Percentiles rank a stretch among this genome's conserved stretches.
Evolutionary conservation across 2,888 invertebrate genomes (phyloP).

Genomic region (Xestia c-nigrum): DNA sequence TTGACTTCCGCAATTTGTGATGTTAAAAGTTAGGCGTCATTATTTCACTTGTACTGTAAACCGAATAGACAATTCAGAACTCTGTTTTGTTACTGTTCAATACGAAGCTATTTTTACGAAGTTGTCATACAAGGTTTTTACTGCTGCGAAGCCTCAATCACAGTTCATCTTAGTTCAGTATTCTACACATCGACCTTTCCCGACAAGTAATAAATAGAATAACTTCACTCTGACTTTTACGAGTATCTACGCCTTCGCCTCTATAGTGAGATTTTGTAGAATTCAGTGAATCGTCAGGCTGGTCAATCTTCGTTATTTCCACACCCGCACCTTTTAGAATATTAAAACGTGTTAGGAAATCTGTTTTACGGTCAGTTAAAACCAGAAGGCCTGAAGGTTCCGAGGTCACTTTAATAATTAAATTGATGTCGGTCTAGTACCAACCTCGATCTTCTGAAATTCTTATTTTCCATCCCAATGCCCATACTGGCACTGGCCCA

Average conservation of each 20-base stretch:
- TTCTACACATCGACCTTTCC: neutral
- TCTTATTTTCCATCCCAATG: constrained; percentile 53
- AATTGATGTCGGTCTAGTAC: constrained; percentile 40
- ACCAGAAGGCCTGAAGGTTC: constrained; percentile 3
- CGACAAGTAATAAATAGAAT: constrained; percentile 25
- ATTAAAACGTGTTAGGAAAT: constrained; percentile 50
- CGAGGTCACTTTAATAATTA: constrained; percentile 53
- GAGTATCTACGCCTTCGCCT: neutral
- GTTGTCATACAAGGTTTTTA: neutral
- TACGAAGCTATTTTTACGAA: neutral
- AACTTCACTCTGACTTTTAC: constrained; percentile 6
- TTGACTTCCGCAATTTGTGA: constrained; percentile 23
- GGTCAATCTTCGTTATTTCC: constrained; percentile 44
- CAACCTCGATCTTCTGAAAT: constrained; percentile 41
- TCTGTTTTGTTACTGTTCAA: neutral
- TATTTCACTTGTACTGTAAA: neutral
- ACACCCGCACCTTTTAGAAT: constrained; percentile 44
- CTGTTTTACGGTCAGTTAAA: constrained; percentile 46
- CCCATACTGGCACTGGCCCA: constrained; percentile 66
- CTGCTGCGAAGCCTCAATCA: neutral
- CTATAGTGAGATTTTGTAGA: constrained; percentile 21
- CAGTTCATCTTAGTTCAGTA: neutral
- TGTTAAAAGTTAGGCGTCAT: constrained; percentile 4
- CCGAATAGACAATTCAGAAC: neutral
- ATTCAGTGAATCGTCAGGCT: constrained; percentile 36